Evolutionary conservation across 1,140 invertebrate genomes (phyloP).

Genomic region (Harlomillsia oculata): DNA sequence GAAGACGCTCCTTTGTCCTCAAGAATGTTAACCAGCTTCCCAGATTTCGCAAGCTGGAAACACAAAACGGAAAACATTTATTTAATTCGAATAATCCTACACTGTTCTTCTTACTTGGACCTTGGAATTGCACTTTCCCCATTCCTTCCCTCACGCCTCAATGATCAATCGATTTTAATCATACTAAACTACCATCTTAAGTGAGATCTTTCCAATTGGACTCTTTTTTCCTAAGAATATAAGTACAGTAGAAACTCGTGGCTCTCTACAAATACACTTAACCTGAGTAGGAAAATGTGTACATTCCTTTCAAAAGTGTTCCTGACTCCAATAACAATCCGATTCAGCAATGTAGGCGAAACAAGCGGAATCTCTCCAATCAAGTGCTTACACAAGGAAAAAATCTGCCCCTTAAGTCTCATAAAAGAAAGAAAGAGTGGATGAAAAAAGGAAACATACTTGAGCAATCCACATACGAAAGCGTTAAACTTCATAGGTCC

Average conservation of each 20-base stretch:
- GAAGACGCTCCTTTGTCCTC: slow-evolving; percentile 64
- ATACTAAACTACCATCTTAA: too few relatives aligned
- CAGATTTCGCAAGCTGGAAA: slow-evolving; percentile 60
- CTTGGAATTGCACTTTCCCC: background rate
- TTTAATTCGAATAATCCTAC: background rate
- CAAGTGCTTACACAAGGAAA: too few relatives aligned
- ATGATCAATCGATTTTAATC: too few relatives aligned
- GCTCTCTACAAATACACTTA: too few relatives aligned
- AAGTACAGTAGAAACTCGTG: too few relatives aligned
- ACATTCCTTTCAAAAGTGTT: too few relatives aligned
- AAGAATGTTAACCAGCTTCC: slow-evolving; percentile 78
- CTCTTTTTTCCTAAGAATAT: too few relatives aligned
- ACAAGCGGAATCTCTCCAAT: too few relatives aligned
- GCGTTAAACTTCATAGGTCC: slow-evolving; percentile 80
- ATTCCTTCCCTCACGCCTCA: background rate
- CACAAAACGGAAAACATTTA: slow-evolving; percentile 24
- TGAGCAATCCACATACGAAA: slow-evolving; percentile 78
- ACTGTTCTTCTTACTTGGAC: background rate
- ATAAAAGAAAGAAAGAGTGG: background rate
- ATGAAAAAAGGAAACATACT: slow-evolving; percentile 50
- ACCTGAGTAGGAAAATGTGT: too few relatives aligned
- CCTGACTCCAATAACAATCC: too few relatives aligned
- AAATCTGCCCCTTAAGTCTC: background rate
- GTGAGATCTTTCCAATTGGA: too few relatives aligned
- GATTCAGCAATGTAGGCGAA: too few relatives aligned